Evolutionary conservation across 1,140 invertebrate genomes (phyloP).

Genomic region (Lepidurus arcticus): DNA sequence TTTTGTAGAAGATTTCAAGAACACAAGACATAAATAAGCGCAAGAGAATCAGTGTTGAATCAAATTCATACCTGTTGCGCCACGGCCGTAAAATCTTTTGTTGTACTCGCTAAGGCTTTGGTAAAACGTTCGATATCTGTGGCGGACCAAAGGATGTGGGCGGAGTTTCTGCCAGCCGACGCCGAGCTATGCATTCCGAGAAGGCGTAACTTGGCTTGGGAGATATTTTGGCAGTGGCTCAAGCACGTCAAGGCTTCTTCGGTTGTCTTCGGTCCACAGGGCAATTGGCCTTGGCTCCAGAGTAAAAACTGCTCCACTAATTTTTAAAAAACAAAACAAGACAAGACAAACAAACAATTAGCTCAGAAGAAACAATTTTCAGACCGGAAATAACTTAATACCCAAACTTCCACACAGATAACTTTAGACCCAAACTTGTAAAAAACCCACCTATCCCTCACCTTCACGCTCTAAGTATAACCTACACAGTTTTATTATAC

Average conservation of each 20-base stretch:
- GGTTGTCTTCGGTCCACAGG: conserved; percentile 7
- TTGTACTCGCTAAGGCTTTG: conserved; percentile 1
- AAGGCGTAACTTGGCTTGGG: conserved; percentile 14
- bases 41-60: background rate
- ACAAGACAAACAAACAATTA: conserved; percentile 3
- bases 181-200: background rate
- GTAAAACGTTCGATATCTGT: background rate
- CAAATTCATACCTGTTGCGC: background rate
- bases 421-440: background rate
- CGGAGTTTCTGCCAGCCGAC: background rate
- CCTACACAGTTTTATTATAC: too few relatives aligned
- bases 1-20: too few relatives aligned
- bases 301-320: conserved; percentile 20
- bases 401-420: background rate
- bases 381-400: background rate
- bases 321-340: background rate
- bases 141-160: background rate
- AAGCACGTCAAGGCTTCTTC: conserved; percentile 21
- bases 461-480: background rate
- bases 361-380: background rate
- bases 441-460: background rate
- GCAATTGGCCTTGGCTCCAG: conserved; percentile 17
- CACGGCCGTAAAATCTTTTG: conserved; percentile 2
- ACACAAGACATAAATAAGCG: too few relatives aligned
- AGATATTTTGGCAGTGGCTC: conserved; percentile 9